These are phyloP conservation scores for Sternarchorhynchus goeldii DNA, from an alignment of 2,797 vertebrate species.

Conservation along the genomic window DNA sequence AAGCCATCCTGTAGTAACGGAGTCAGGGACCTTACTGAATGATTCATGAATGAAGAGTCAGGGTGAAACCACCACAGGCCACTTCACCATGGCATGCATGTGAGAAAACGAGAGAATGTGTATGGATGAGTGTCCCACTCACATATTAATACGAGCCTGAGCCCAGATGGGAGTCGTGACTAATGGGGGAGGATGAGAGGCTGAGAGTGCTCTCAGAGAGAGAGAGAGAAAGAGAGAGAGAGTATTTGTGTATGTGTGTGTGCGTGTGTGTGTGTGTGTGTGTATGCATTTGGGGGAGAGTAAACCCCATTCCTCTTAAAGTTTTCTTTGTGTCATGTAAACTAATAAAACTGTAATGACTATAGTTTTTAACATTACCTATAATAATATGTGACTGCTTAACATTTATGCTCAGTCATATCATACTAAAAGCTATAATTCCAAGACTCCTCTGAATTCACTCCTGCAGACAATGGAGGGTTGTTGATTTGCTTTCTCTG, in stretches of 20 bases:
- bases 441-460: too few species aligned
- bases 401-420: too few species aligned
- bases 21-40: neutral
- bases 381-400: too few species aligned
- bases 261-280: neutral
- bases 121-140: neutral
- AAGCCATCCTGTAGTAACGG: neutral
- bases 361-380: too few species aligned
- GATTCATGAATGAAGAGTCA: constrained; percentile 23
- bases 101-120: constrained; percentile 14
- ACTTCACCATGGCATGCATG: constrained; percentile 27
- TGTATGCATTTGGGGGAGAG: neutral
- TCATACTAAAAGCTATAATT: too few species aligned
- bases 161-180: constrained; percentile 34
- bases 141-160: constrained; percentile 21
- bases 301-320: neutral
- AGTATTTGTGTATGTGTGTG: neutral
- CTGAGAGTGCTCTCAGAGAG: neutral
- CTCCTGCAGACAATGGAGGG: too few species aligned
- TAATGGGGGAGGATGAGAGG: constrained; percentile 4
- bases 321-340: neutral
- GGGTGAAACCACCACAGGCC: constrained; percentile 7
- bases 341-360: neutral
- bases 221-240: too few species aligned
- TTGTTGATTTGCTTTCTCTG: neutral